Conservation (phyloP, 2,888 invertebrate genomes). For the Eupithecia centaureata region DNA sequence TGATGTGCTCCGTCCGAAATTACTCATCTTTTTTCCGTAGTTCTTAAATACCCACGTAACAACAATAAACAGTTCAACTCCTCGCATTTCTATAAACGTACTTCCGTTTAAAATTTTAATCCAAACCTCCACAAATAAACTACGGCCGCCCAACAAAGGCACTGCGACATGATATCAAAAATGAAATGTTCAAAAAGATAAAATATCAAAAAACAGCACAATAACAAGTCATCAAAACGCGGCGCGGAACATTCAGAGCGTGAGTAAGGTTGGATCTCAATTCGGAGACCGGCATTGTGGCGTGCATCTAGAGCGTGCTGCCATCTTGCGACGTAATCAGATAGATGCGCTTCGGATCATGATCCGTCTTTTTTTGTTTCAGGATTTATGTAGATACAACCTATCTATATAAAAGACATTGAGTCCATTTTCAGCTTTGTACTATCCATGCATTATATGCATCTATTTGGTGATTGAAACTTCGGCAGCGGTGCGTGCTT, state of each 20-base stretch:
- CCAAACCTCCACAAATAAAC: constrained; percentile 22
- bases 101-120: constrained; percentile 20
- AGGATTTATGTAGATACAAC: neutral
- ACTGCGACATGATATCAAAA: constrained; percentile 31
- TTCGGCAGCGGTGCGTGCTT: neutral
- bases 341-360: constrained; percentile 23
- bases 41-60: too few relatives aligned
- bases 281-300: constrained; percentile 32
- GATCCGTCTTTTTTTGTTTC: neutral
- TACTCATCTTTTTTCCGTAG: too few relatives aligned
- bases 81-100: neutral
- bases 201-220: constrained; percentile 36
- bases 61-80: neutral
- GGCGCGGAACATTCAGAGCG: constrained; percentile 43
- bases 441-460: too few relatives aligned
- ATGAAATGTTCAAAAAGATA: constrained; percentile 35
- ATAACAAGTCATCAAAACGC: constrained; percentile 41
- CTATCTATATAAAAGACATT: too few relatives aligned
- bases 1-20: too few relatives aligned
- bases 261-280: constrained; percentile 33
- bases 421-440: too few relatives aligned
- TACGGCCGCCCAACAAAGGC: constrained; percentile 25
- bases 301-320: constrained; percentile 29
- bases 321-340: constrained; percentile 30
- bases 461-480: neutral